Percentiles rank a stretch among this genome's conserved stretches.
Evolutionary conservation across 2,888 invertebrate genomes (phyloP).

Genomic region (Salticus scenicus): DNA sequence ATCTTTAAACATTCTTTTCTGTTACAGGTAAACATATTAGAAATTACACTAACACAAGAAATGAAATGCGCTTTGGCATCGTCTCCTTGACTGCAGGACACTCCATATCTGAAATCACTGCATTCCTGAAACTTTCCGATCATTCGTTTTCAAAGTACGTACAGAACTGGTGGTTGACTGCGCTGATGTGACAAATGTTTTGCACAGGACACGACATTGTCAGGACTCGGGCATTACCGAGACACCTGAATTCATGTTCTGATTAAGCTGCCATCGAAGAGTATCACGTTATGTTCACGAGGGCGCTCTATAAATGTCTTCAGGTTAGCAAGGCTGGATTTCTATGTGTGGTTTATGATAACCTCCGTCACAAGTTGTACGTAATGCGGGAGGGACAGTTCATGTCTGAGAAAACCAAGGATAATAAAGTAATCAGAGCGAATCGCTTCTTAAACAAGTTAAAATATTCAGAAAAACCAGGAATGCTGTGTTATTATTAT

Average conservation of each 20-base stretch:
- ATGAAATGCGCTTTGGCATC: too few species aligned
- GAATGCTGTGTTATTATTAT: too few species aligned
- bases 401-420: too few species aligned
- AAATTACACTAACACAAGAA: too few species aligned
- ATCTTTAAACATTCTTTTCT: too few species aligned
- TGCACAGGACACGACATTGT: not conserved
- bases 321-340: not conserved
- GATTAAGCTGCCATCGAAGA: not conserved
- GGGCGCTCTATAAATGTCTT: not conserved
- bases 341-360: too few species aligned
- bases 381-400: not conserved
- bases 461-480: too few species aligned
- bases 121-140: not conserved
- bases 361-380: not conserved
- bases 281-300: not conserved
- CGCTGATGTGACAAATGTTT: too few species aligned
- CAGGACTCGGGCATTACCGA: not conserved
- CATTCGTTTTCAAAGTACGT: not conserved
- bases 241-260: not conserved
- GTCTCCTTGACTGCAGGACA: not conserved
- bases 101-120: too few species aligned
- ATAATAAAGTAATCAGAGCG: too few species aligned
- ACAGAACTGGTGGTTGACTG: not conserved
- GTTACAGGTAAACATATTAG: too few species aligned
- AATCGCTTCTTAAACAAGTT: too few species aligned